These are phyloP conservation scores for Eretmodus cyanostictus DNA, from an alignment of 2,113 vertebrate genomes.

Conservation along the genomic window DNA sequence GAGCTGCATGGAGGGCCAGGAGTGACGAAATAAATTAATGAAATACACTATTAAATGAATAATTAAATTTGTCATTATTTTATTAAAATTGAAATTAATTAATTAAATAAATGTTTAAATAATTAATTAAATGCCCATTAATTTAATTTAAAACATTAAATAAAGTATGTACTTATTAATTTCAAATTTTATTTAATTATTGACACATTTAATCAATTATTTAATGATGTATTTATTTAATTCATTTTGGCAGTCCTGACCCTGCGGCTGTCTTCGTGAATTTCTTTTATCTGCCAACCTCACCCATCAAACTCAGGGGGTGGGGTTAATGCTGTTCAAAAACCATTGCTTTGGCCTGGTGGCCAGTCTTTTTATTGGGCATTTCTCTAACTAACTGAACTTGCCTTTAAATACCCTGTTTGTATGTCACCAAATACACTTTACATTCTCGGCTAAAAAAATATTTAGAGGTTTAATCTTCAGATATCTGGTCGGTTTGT, in stretches of 20 bases:
- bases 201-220: background rate
- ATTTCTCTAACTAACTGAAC: background rate
- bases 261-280: background rate
- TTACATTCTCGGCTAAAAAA: background rate
- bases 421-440: background rate
- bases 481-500: background rate
- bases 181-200: background rate
- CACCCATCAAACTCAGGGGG: background rate
- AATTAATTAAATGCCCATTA: background rate
- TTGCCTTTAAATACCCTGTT: background rate
- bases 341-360: background rate
- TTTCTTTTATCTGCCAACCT: background rate
- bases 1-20: background rate
- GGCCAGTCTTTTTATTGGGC: background rate
- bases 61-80: too few species aligned
- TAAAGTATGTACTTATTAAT: background rate
- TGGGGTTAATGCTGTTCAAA: background rate
- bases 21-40: too few species aligned
- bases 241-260: background rate
- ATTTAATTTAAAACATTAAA: background rate
- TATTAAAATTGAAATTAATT: background rate
- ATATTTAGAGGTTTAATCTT: background rate
- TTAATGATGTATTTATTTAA: background rate
- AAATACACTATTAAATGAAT: too few species aligned
- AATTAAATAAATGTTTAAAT: background rate